Evolutionary conservation across 2,888 invertebrate genomes (phyloP), one percentile per base, ranked within the genome.

Genomic region (Idaea straminata): DNA sequence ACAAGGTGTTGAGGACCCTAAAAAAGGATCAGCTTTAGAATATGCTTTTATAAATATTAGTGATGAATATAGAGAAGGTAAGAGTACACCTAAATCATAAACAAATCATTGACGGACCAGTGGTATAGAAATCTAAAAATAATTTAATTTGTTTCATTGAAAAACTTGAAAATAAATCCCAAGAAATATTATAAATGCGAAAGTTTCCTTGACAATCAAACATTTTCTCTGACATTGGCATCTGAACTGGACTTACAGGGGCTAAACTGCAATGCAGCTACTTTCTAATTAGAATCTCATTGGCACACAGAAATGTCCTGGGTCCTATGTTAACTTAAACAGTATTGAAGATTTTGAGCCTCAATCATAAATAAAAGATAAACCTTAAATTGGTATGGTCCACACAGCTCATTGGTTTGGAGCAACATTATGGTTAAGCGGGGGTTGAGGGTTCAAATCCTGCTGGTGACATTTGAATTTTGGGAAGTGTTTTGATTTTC

Each of bases 31-130:
- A 60, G 99, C 99, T 15, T 94, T 99, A 77, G 99, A 99, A 93
- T 99, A 99, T 92, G 98, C 98, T 70, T 99, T 98, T 84, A 98
- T 99, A 84, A 98, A 99, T 93, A 98, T 99, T 72, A 95, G 98
- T 86, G 99, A 99, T 93, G 99, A 99, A 93, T 99, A 99, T 87
- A 95, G 99, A 93, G 99, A 99, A 94, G 99, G 98, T 98, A 47
- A 10, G 88, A 93, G 88, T 83, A 59, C 15, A 13, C 13, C 4
- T 47, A 13, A 7, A 47, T 25, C 10, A 10, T 47, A 47, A 13
- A 47, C 47, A 47, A 47, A 47, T 47, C 47, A 47, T 7, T 47
- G 47, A 7, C 13, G 13, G 10, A 13, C 13, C 10, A 47, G 10
- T 47, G 5, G 13, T 7, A 10, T 6, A 47, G 13, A 47, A 3